Evolutionary conservation across 1,140 invertebrate genomes (phyloP), one percentile per base, ranked within the genome.

Genomic region (Amyelois transitella): DNA sequence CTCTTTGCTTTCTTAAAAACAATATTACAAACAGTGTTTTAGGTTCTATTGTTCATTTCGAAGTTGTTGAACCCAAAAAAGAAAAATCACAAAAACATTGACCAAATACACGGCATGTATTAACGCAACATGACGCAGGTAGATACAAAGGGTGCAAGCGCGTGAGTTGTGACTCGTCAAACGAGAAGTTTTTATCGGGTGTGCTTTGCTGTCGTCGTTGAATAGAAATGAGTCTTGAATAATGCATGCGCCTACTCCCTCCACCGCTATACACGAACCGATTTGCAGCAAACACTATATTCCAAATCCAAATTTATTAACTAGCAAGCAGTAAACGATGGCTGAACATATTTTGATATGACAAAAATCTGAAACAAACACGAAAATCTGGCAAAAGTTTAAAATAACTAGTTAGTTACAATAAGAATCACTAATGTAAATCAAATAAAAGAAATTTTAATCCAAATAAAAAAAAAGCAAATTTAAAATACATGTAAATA

Each of bases 171-270:
- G 45, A 38, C 18, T 48, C 20, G 83, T 87, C 81, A 82, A 81
- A 83, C 81, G 75, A 87, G 80, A 87, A 87, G 66, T 87, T 87
- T 86, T 86, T 86, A 86, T 85, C 81, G 75, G 70, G 64, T 78
- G 76, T 75, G 71, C 70, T 77, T 75, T 75, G 71, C 70, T 79
- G 83, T 84, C 78, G 77, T 43, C 78, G 76, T 82, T 77, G 83
- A 81, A 85, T 85, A 81, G 81, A 77, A 85, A 85, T 85, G 80
- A 86, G 79, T 58, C 66, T 75, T 87, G 83, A 85, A 87, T 85
- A 83, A 87, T 85, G 77, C 80, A 87, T 85, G 72, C 62, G 64
- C 69, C 62, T 52, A 22, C 75, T 55, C 54, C 58, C 58, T 45
- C 54, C 53, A 44, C 55, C 55, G 51, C 59, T 45, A 55, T 44